Percentiles rank a stretch among this genome's conserved stretches.
Conservation (phyloP, 1,140 invertebrate species). For the Drosophila jambulina region DNA sequence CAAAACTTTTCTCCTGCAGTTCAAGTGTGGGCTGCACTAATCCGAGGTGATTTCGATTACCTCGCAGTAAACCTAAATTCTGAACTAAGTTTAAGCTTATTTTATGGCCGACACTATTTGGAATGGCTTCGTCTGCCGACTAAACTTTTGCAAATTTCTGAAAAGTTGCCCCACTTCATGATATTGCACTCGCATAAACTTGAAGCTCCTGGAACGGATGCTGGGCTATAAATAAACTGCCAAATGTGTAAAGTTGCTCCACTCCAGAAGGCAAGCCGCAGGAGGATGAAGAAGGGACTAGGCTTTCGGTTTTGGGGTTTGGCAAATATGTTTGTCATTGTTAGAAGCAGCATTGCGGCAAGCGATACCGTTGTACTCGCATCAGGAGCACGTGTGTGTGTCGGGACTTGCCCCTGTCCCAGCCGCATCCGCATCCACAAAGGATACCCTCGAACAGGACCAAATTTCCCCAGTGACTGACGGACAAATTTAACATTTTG, state of each 20-base stretch:
- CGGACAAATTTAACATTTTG: slow-evolving; percentile 67
- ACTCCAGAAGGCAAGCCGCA: slow-evolving; percentile 41
- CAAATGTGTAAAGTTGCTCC: slow-evolving; percentile 76
- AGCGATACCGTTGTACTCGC: slow-evolving; percentile 52
- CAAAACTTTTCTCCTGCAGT: not conserved
- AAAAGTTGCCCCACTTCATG: slow-evolving; percentile 28
- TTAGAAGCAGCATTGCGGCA: slow-evolving; percentile 62
- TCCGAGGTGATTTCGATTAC: slow-evolving; percentile 3
- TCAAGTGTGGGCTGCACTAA: not conserved
- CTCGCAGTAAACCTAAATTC: not conserved
- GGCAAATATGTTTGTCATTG: slow-evolving; percentile 75
- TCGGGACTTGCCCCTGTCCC: not conserved
- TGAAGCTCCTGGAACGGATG: slow-evolving; percentile 38
- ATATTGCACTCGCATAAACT: slow-evolving; percentile 42
- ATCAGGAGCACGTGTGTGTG: slow-evolving; percentile 56
- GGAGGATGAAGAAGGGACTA: slow-evolving; percentile 21
- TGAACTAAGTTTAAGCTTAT: slow-evolving; percentile 16
- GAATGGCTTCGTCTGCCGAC: not conserved
- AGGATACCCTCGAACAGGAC: slow-evolving; percentile 24
- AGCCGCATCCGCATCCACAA: slow-evolving; percentile 5
- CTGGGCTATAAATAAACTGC: slow-evolving; percentile 68
- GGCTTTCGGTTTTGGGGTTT: slow-evolving; percentile 26
- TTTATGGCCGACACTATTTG: slow-evolving; percentile 24
- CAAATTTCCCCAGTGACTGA: slow-evolving; percentile 80
- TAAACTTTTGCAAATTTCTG: slow-evolving; percentile 21